Base-by-base conservation (phyloP, 2,113 vertebrate species). In the Podarcis cretensis region DNA sequence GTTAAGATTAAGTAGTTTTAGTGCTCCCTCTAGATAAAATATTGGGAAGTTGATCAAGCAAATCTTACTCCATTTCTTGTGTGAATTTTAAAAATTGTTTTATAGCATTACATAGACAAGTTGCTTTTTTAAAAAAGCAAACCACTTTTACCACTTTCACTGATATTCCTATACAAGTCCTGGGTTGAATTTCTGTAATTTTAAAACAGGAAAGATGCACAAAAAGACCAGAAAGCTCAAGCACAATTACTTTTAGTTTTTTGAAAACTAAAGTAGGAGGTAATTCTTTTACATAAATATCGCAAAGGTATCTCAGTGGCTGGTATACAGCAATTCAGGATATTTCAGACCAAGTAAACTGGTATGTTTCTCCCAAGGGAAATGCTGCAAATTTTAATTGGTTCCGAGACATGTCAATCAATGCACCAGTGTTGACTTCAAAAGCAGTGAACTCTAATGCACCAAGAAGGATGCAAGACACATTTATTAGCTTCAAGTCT, bases 11-110 rank as follows among this genome's bases (percentile, higher is more conserved):
- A 30, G 8, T 16, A 73, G 4, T 13, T n/a, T 87, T 92, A 92
- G 94, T 91, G 94, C 94, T 95, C 93, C 57, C 94, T 92, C 35
- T 79, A 12, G 40, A 27, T 40, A 30, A 43, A 8, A 3, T 8
- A 43, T 81, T 65, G 35, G 59, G 27, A 9, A 32, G 68, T 32
- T 79, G 14, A 68, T 6, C 30, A 86, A 86, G 3, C 10, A 43
- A 32, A 13, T 80, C 48, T 59, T 37, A 13, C 1, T 5, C 40
- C 75, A 84, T 10, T 25, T 63, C 8, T 20, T 2, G 14, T n/a
- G 30, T 75, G n/a, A n/a, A 79, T 54, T 78, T 30, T 27, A 57
- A 20, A 30, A 20, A 30, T 78, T 25, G 90, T 93, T 93, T 94
- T 9, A n/a, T 63, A 94, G 54, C 6, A 32, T 27, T 25, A 65